Evolutionary conservation across 2,888 invertebrate genomes (phyloP), one percentile per base, ranked within the genome.

Genomic region (Epinotia ramella): DNA sequence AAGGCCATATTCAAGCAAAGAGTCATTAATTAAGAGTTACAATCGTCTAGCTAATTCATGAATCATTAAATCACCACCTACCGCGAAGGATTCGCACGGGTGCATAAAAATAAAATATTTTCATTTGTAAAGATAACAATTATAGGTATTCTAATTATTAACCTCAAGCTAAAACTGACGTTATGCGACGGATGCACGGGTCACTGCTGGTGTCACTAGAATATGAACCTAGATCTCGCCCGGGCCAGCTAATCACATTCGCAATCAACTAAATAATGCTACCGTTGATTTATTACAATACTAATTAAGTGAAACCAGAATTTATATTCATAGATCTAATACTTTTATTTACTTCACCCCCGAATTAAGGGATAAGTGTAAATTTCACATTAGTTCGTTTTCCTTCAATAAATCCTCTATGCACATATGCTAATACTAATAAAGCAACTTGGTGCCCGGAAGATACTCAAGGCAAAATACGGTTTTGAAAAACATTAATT

Each of bases 171-270:
- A 44, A 64, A 53, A 56, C 33, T 40, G 33, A 53, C 49, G 44
- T 18, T 40, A 20, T 63, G 16, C 64, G 46, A 60, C 69, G 57
- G 71, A 56, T 63, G 71, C 20, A 24, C 24, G 66, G 33, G 53
- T 66, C 66, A 53, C n/a, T n/a, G 53, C n/a, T 53, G 66, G n/a
- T n/a, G 66, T 56, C 12, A 72, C 56, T 72, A 64, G 72, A 57
- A 64, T 72, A 64, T 18, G 57, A 72, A 56, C 66, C n/a, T 65
- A 66, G 12, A 66, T 33, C 44, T 57, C 64, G 20, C 16, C 40
- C 40, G 16, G 20, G 7, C 18, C 5, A n/a, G 70, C 40, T 33
- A 71, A 64, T 64, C 28, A 62, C 40, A 62, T 66, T 44, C 28
- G 18, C 18, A 57, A 56, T 68, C 20, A 59, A 59, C 20, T 68